Conservation (phyloP, 2,888 invertebrate genomes). For the Xestia ashworthii region DNA sequence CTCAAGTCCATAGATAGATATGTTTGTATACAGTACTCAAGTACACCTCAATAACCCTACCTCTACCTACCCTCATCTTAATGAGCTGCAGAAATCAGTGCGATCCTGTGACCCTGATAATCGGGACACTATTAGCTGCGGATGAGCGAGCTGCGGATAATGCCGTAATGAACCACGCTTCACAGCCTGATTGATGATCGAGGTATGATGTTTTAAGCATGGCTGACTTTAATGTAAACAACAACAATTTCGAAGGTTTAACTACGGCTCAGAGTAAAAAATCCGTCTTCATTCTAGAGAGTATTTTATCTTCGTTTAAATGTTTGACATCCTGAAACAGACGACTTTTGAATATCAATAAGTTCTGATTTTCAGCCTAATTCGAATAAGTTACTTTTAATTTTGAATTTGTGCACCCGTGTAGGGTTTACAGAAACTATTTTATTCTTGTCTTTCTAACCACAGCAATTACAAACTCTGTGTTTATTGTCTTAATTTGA, state of each 20-base stretch:
- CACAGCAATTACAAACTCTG: background rate
- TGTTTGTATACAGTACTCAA: background rate
- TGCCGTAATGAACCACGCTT: slow-evolving; percentile 51
- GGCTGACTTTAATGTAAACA: slow-evolving; percentile 17
- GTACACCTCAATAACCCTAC: background rate
- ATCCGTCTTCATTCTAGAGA: background rate
- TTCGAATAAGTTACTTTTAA: background rate
- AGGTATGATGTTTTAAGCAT: slow-evolving; percentile 28
- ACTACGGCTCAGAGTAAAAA: background rate
- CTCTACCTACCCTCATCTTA: slow-evolving; percentile 20
- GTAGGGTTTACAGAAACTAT: background rate
- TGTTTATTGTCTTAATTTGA: background rate
- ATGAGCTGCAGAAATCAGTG: slow-evolving; percentile 40
- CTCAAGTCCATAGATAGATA: background rate
- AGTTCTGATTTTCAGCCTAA: background rate
- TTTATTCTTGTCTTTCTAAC: background rate
- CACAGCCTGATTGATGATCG: slow-evolving; percentile 52
- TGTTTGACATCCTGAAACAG: background rate
- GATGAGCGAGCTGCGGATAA: slow-evolving; percentile 47
- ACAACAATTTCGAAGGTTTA: background rate
- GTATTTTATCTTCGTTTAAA: background rate
- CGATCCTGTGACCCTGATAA: slow-evolving; percentile 50
- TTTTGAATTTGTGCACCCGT: background rate
- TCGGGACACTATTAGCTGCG: slow-evolving; percentile 47
- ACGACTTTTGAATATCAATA: background rate